Evolutionary conservation across 2,888 invertebrate genomes (phyloP).

Genomic region (Syritta pipiens): DNA sequence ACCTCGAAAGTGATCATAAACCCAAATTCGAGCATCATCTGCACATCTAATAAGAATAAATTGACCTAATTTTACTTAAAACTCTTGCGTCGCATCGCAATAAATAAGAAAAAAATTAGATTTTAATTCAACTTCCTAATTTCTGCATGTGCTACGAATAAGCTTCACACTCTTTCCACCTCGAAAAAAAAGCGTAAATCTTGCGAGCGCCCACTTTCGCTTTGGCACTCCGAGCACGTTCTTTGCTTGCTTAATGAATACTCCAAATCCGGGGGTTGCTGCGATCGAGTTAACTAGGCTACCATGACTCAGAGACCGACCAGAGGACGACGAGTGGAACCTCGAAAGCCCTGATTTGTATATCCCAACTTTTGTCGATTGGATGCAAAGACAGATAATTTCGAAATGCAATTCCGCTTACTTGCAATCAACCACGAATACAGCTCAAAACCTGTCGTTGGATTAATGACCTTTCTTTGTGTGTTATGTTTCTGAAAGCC

Average conservation of each 20-base stretch:
- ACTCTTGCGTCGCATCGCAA: background rate
- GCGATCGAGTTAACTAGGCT: background rate
- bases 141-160: constrained; percentile 25
- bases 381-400: constrained; percentile 22
- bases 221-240: constrained; percentile 19
- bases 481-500: no score
- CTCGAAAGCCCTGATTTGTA: background rate
- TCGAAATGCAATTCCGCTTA: constrained; percentile 41
- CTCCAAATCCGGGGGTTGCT: constrained; percentile 15
- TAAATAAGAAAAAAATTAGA: constrained; percentile 1
- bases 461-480: constrained; percentile 53
- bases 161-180: no score
- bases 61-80: constrained; percentile 3
- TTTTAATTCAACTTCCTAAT: constrained; percentile 24
- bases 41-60: no score
- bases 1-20: no score
- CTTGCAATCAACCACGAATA: constrained; percentile 22
- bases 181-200: no score
- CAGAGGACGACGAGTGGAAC: no score
- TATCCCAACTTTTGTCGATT: constrained; percentile 16
- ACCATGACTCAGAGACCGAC: constrained; percentile 26
- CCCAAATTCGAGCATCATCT: no score
- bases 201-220: constrained; percentile 9
- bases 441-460: constrained; percentile 20
- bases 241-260: background rate